Evolutionary conservation across 1,140 invertebrate species (phyloP).

Genomic region (Pseudomyrmex gracilis): DNA sequence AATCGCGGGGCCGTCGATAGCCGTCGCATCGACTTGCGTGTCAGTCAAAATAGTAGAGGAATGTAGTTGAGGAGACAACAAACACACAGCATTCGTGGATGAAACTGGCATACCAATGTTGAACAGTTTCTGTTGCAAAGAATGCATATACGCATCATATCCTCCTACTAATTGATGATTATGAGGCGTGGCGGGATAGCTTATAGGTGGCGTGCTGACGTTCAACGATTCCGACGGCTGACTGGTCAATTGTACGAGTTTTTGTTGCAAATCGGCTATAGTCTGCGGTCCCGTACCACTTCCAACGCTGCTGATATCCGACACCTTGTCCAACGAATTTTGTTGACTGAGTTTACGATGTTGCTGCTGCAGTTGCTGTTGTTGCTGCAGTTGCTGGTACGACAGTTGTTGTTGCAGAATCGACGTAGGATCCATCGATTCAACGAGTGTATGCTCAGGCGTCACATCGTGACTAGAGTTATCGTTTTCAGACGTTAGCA

Average conservation of each 20-base stretch:
- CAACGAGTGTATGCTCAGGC: slow-evolving; percentile 83
- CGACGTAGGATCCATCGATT: slow-evolving; percentile 76
- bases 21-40: slow-evolving; percentile 50
- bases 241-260: slow-evolving; percentile 86
- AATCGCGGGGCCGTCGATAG: slow-evolving; percentile 27
- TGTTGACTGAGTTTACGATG: slow-evolving; percentile 85
- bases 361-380: slow-evolving; percentile 70
- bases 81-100: slow-evolving; percentile 80
- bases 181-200: slow-evolving; percentile 87
- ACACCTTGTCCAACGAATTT: slow-evolving; percentile 85
- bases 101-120: slow-evolving; percentile 84
- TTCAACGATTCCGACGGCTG: slow-evolving; percentile 85
- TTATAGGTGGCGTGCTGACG: slow-evolving; percentile 84
- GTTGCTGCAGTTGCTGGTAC: slow-evolving; percentile 71
- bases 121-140: slow-evolving; percentile 87
- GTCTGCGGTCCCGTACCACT: slow-evolving; percentile 83
- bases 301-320: slow-evolving; percentile 61
- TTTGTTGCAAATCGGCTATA: slow-evolving; percentile 86
- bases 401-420: slow-evolving; percentile 79
- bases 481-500: slow-evolving; percentile 82
- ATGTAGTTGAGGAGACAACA: slow-evolving; percentile 86
- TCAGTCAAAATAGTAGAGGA: slow-evolving; percentile 66
- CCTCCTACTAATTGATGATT: slow-evolving; percentile 80
- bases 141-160: slow-evolving; percentile 87
- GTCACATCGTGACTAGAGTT: slow-evolving; percentile 83